Evolutionary conservation across 2,797 vertebrate genomes (phyloP), one percentile per base, ranked within the genome.

Genomic region (Tachyglossus aculeatus): DNA sequence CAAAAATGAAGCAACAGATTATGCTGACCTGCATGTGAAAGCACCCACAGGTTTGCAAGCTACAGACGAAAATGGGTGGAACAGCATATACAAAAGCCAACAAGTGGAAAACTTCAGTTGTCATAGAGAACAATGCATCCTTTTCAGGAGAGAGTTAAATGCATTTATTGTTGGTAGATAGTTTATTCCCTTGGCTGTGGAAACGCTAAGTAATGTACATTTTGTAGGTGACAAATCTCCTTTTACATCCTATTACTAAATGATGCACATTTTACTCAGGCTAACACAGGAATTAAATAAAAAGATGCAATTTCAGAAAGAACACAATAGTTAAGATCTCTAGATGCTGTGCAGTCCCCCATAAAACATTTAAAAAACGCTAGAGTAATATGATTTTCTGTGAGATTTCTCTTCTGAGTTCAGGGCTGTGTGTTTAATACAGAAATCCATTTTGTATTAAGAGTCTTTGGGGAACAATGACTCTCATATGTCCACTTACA

Each of bases 211-310:
- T 39, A 71, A 72, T 1, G 5, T 16, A 19, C 6, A 38, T 11
- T 84, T 80, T 68, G 32, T 31, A 73, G 25, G 67, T 24, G 57
- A 71, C 22, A 80, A 82, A 56, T 80, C 3, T 79, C 63, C 59
- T 80, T 55, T 74, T 80, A 70, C 4, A 25, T 80, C 21, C 9
- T 14, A 43, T 77, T 87, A 78, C 25, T 79, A 86, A 87, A 53
- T 48, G 9, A 71, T 57, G 24, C 1, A 61, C 16, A 72, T 83
- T 84, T 82, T 63, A 38, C 6, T 67, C 15, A 48, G 31, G 0
- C 1, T 78, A 66, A 83, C 9, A 54, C 2, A 24, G 24, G 10
- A 72, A 83, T 64, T 81, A 82, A 86, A 74, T 74, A 88, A 78
- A 47, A 70, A 80, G 27, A 51, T 60, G 39, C 27, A 61, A 54